Evolutionary conservation across 2,113 vertebrate genomes (phyloP), one percentile per base, ranked within the genome.

Genomic region (Labeo rohita): DNA sequence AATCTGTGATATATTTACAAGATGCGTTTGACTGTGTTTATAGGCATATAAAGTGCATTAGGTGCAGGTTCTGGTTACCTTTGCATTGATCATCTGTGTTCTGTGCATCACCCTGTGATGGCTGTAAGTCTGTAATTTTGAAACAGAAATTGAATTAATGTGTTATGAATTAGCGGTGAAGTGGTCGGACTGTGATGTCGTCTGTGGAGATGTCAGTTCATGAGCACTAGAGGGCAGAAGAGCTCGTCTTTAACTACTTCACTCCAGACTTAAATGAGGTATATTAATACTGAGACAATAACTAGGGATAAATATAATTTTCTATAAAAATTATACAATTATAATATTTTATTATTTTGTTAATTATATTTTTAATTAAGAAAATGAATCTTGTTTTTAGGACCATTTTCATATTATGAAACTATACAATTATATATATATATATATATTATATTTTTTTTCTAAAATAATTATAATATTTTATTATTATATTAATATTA

Each of bases 141-240:
- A 79, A 47, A 87, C 16, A 79, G 18, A 65, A 5, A 80, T 12
- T 28, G 61, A 45, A 43, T 47, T 47, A 23, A 74, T 23, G 72
- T 21, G 45, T 49, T 49, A 49, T 3, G 13, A 5, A 36, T 18
- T 18, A 34, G 13, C 4, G 50, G 12, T 52, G 13, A 50, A 13
- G 61, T 21, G 54, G 6, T 21, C 2, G 2, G 7, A 13, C 28
- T 16, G 3, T 8, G 66, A 70, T 16, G 13, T 70, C 3, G 6
- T 70, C 52, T 49, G 39, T 28, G 36, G 70, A 75, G n/a, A 75
- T 81, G 12, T 36, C 9, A n/a, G 43, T 45, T 89, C 1, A 6
- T 79, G 76, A 43, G 9, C 93, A 93, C 74, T 54, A 91, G 92
- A 84, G 88, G 89, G 90, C 83, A 90, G 83, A 18, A 81, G 21